Percentiles rank a stretch among this genome's conserved stretches.
These are phyloP conservation scores for Scleropages formosus DNA, from an alignment of 2,797 vertebrate species.

Conservation along the genomic window DNA sequence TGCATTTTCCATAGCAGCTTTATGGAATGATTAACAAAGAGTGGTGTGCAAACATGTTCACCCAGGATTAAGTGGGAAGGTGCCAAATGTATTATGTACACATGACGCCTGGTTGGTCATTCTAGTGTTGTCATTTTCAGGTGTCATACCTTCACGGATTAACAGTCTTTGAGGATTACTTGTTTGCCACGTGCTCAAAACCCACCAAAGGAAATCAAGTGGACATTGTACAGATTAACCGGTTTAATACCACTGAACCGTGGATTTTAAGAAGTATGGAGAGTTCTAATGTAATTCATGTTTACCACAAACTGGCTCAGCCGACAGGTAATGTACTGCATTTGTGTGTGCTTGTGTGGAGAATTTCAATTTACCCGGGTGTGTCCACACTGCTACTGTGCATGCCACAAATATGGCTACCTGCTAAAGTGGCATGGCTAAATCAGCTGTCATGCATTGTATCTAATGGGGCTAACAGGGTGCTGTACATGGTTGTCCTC, in stretches of 20 bases:
- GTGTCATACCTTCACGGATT: slow-evolving; percentile 85
- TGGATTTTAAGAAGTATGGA: slow-evolving; percentile 72
- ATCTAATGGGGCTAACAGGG: neutral
- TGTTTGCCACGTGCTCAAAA: slow-evolving; percentile 82
- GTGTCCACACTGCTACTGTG: neutral
- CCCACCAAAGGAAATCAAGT: slow-evolving; percentile 60
- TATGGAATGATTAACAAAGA: neutral
- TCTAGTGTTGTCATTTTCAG: slow-evolving; percentile 62
- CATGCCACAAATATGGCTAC: neutral
- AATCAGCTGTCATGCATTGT: neutral
- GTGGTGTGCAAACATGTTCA: neutral
- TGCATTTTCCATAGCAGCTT: too few relatives aligned
- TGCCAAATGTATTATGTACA: neutral
- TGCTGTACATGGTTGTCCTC: slow-evolving; percentile 9
- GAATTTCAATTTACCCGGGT: neutral
- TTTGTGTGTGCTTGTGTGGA: neutral
- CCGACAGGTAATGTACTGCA: slow-evolving; percentile 75
- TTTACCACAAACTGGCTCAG: slow-evolving; percentile 89
- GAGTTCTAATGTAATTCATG: slow-evolving; percentile 70
- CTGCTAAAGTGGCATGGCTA: neutral
- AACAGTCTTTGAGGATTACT: slow-evolving; percentile 88
- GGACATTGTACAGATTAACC: slow-evolving; percentile 81
- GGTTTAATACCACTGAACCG: slow-evolving; percentile 84
- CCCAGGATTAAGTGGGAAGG: neutral
- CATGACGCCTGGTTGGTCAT: neutral